phyloP scores from a whole-genome alignment of 2,888 invertebrate species.

The Vannuccia rotundouncinata region DNA sequence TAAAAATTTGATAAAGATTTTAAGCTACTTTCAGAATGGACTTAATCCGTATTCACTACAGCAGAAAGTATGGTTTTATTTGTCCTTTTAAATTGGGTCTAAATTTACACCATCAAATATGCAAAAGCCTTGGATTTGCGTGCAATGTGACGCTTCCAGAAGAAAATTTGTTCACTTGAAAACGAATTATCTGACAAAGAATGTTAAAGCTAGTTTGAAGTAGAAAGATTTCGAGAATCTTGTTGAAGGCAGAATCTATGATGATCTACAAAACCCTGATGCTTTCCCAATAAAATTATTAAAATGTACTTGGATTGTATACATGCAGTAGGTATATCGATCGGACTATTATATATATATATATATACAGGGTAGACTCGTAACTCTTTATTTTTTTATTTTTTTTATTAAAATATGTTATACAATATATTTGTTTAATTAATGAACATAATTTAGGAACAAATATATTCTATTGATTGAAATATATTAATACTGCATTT shows the following conservation, averaged over 20 bases:
- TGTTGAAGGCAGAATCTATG: not conserved
- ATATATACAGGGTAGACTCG: too few relatives aligned
- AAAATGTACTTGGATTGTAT: not conserved
- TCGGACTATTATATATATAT: too few relatives aligned
- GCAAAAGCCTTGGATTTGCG: not conserved
- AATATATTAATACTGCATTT: too few relatives aligned
- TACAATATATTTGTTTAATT: too few relatives aligned
- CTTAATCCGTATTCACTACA: not conserved
- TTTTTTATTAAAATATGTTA: too few relatives aligned
- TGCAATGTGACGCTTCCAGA: not conserved
- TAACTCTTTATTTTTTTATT: too few relatives aligned
- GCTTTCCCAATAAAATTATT: not conserved
- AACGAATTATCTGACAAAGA: not conserved
- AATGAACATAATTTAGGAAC: too few relatives aligned
- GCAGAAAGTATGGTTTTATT: not conserved
- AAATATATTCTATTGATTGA: too few relatives aligned
- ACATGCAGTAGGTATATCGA: too few relatives aligned
- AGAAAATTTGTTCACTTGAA: not conserved
- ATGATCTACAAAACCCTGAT: not conserved
- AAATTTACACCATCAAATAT: not conserved
- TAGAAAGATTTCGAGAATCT: not conserved
- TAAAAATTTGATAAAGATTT: not conserved
- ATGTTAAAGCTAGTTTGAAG: not conserved
- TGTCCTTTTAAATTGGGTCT: not conserved
- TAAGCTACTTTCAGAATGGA: not conserved